These are phyloP conservation scores for Philereme transversata DNA, from an alignment of 2,888 invertebrate genomes.

Conservation along the genomic window DNA sequence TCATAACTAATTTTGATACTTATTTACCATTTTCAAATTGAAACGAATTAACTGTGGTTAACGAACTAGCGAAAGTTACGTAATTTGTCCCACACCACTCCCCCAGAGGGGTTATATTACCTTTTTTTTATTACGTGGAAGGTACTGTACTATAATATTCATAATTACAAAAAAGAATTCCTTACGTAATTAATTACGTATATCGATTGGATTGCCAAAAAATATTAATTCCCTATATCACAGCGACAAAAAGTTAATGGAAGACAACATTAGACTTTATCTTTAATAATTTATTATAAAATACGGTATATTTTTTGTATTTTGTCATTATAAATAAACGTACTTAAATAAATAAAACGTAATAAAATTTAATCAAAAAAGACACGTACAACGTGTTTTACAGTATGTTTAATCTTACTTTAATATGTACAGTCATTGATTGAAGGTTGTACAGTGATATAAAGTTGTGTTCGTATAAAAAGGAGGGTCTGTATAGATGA, in stretches of 20 bases:
- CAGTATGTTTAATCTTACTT: constrained; percentile 79
- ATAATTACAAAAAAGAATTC: no score
- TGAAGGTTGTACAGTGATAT: constrained; percentile 69
- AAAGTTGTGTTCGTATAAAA: constrained; percentile 71
- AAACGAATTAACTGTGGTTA: no score
- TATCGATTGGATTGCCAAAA: no score
- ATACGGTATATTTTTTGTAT: constrained; percentile 74
- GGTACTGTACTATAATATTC: no score
- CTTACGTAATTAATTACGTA: no score
- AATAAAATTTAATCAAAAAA: constrained; percentile 72
- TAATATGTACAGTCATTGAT: constrained; percentile 80
- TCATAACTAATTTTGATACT: no score
- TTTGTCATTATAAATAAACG: constrained; percentile 81
- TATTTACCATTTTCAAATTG: no score
- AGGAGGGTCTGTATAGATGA: constrained; percentile 76
- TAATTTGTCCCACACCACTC: no score
- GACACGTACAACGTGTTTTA: constrained; percentile 82
- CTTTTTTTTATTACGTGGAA: no score
- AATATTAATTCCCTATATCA: no score
- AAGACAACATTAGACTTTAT: constrained; percentile 68
- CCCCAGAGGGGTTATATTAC: no score
- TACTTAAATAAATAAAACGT: constrained; percentile 75
- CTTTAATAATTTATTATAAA: constrained; percentile 82
- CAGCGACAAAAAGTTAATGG: constrained; percentile 44
- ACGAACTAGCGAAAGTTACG: no score